phyloP scores from a whole-genome alignment of 2,888 invertebrate species.

The Monoplex corrugatus region DNA sequence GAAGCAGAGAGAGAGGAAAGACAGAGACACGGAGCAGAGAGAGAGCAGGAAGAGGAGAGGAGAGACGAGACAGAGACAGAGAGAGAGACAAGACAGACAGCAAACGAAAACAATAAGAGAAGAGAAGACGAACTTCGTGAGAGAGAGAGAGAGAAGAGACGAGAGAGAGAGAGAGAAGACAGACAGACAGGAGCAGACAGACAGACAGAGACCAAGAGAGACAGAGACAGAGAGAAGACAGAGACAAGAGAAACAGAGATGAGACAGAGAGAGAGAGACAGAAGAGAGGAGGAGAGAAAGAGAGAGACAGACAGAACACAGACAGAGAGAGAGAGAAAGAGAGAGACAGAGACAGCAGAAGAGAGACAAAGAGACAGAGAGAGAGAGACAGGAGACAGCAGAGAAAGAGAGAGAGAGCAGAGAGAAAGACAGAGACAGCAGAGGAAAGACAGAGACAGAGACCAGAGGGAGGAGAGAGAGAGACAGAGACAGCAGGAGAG shows the following conservation, averaged over 20 bases:
- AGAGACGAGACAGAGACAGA: not conserved
- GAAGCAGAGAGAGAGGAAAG: not conserved
- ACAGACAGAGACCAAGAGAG: not conserved
- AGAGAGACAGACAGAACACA: not conserved
- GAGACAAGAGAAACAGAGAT: not conserved
- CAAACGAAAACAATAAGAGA: not conserved
- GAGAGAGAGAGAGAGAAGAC: not conserved
- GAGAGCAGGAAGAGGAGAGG: not conserved
- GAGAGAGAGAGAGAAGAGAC: not conserved
- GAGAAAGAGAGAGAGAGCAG: no score
- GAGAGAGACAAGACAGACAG: no score
- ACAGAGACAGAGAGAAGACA: not conserved
- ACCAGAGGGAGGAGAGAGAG: not conserved
- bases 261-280: no score
- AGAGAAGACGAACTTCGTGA: not conserved
- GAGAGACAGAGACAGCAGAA: not conserved
- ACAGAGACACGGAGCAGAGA: not conserved
- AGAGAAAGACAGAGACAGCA: not conserved
- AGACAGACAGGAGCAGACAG: not conserved
- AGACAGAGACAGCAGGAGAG: not conserved
- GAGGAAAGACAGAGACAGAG: not conserved
- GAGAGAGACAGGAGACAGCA: no score
- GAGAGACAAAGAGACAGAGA: no score
- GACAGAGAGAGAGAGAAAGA: not conserved
- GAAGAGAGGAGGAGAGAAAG: no score